Evolutionary conservation across 2,888 invertebrate genomes (phyloP).

Genomic region (Colostygia pectinataria): DNA sequence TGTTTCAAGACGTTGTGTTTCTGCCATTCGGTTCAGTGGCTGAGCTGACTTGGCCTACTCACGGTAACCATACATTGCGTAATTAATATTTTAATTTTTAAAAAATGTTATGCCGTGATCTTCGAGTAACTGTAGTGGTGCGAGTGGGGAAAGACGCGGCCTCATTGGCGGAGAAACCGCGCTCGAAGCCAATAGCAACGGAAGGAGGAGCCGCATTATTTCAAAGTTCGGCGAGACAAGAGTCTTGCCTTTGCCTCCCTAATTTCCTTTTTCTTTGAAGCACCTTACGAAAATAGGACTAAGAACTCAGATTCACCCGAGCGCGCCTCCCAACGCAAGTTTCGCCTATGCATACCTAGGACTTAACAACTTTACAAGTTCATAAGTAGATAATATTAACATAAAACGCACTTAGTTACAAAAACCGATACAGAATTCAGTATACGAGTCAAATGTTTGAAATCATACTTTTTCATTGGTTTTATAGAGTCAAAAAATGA

Average conservation of each 20-base stretch:
- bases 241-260: slow-evolving; percentile 50
- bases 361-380: too few relatives aligned
- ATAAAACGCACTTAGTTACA: too few relatives aligned
- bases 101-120: slow-evolving; percentile 57
- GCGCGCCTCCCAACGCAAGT: slow-evolving; percentile 20
- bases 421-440: too few relatives aligned
- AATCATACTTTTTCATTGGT: too few relatives aligned
- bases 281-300: slow-evolving; percentile 41
- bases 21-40: neutral
- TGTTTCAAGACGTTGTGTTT: neutral
- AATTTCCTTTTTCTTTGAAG: slow-evolving; percentile 47
- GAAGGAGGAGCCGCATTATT: slow-evolving; percentile 71
- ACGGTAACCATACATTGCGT: slow-evolving; percentile 11
- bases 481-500: too few relatives aligned
- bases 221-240: slow-evolving; percentile 67
- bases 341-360: neutral
- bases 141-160: slow-evolving; percentile 70
- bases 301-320: slow-evolving; percentile 20
- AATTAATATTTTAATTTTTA: slow-evolving; percentile 40
- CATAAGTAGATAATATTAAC: too few relatives aligned
- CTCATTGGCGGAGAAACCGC: slow-evolving; percentile 67
- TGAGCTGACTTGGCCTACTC: slow-evolving; percentile 29
- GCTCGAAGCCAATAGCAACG: slow-evolving; percentile 70
- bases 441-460: too few relatives aligned
- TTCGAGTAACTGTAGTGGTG: slow-evolving; percentile 50